A percentile compares a stretch with the other conserved stretches of the same genome.
phyloP scores from a whole-genome alignment of 2,888 invertebrate genomes.

The Euplagia quadripunctaria region DNA sequence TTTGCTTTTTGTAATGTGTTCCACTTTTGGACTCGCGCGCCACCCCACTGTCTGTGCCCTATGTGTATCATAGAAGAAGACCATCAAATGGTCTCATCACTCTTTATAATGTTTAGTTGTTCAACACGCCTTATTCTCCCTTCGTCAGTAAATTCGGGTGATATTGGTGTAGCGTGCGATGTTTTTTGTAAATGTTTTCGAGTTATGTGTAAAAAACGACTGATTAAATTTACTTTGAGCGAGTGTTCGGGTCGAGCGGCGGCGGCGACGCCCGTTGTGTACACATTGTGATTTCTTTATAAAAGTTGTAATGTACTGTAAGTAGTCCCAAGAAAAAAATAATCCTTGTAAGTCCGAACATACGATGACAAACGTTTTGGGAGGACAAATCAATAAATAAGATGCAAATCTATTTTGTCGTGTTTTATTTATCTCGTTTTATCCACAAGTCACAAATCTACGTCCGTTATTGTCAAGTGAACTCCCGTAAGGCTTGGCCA shows the following conservation, averaged over 20 bases:
- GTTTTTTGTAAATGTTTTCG: constrained; percentile 68
- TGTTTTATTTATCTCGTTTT: constrained; percentile 69
- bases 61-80: not conserved
- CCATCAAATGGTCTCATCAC: not conserved
- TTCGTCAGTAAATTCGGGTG: constrained; percentile 4
- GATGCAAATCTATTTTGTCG: constrained; percentile 76
- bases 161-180: constrained; percentile 41
- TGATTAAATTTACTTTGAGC: constrained; percentile 79
- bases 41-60: constrained; percentile 5
- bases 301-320: constrained; percentile 83
- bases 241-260: constrained; percentile 59
- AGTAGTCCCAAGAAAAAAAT: constrained; percentile 85
- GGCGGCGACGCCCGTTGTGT: constrained; percentile 68
- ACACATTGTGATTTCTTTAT: constrained; percentile 87
- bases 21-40: constrained; percentile 32
- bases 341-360: constrained; percentile 84
- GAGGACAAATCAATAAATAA: constrained; percentile 86
- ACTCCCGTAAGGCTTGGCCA: too few species aligned
- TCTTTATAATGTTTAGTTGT: not conserved
- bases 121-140: not conserved
- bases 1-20: constrained; percentile 41
- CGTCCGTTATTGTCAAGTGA: not conserved
- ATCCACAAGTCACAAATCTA: not conserved
- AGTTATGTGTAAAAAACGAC: constrained; percentile 80
- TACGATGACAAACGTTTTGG: constrained; percentile 80